Base-by-base conservation (phyloP, 2,888 invertebrate species). In the Caenorhabditis panamensis region DNA sequence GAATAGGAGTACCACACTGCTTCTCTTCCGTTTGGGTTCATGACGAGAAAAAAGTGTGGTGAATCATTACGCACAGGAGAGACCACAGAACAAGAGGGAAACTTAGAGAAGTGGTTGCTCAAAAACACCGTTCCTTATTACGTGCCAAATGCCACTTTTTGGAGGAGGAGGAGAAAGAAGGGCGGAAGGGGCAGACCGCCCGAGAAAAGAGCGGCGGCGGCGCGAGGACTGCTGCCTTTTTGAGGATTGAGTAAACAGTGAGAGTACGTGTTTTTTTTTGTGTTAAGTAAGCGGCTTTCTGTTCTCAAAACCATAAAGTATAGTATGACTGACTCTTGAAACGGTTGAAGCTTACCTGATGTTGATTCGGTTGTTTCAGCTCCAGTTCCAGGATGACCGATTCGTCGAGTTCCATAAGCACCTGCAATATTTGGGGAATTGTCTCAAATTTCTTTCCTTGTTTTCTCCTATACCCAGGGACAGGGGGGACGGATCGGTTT, bases 321-420 rank as follows among this genome's bases (percentile, higher is more conserved):
- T 36, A 59, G 41, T 41, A 41, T 22, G 24, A 37, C 41, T 26
- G 28, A 18, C 5, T 28, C n/a, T 11, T 28, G 5, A 31, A 9
- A 1, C 1, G 6, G 1, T 26, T 56, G 1, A 4, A 1, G 53
- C 80, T 75, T 22, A 84, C 80, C 73, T 66, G 68, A 26, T 82
- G 82, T 37, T 84, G 83, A 59, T 84, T 84, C 28, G 85, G 85
- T 51, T 84, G 83, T 31, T 79, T 63, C 36, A 86, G 67, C 51
- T 89, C 86, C 63, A 88, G 73, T 53, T 85, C 83, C 36, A 83
- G 73, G 18, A 84, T 84, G 31, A 84, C 72, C 24, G 80, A 67
- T 61, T 81, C 77, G 41, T 89, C 86, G 80, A 88, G 79, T 66
- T 86, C 87, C 87, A 86, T 76, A 51, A 86, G 61, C 28, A 85